phyloP scores from a whole-genome alignment of 2,888 invertebrate species.

The Synergus gifuensis region DNA sequence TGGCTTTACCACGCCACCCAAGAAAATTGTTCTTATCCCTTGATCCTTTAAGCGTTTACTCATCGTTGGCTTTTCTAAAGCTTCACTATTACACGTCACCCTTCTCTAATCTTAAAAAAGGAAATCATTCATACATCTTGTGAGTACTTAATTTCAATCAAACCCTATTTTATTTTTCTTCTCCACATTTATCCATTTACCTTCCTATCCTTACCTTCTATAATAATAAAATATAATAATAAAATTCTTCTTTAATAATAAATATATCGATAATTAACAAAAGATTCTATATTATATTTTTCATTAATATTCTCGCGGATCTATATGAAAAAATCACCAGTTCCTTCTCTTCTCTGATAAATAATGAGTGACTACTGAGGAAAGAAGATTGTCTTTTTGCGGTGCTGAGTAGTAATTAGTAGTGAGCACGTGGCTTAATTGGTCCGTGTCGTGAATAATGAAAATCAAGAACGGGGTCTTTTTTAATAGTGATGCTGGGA shows the following conservation, averaged over 20 bases:
- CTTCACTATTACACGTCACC: slow-evolving; percentile 12
- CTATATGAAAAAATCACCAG: not conserved
- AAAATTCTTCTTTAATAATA: too few species aligned
- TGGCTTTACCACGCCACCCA: not conserved
- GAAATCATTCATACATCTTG: not conserved
- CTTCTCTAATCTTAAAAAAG: not conserved
- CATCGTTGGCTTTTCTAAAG: slow-evolving; percentile 32
- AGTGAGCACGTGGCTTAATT: slow-evolving; percentile 14
- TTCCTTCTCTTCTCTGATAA: not conserved
- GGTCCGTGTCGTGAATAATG: slow-evolving; percentile 8
- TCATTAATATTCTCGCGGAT: not conserved
- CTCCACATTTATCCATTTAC: not conserved
- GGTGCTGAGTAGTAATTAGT: slow-evolving; percentile 19
- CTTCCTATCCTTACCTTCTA: not conserved
- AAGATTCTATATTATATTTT: not conserved
- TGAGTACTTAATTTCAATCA: not conserved
- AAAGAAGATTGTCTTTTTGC: not conserved
- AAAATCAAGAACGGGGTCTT: not conserved
- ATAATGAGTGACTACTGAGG: not conserved
- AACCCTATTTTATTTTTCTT: not conserved
- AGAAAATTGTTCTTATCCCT: slow-evolving; percentile 35
- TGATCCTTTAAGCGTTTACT: slow-evolving; percentile 32
- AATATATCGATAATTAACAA: not conserved
- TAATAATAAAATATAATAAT: too few species aligned
- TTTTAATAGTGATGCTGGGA: not conserved